A percentile compares a stretch with the other conserved stretches of the same genome.
Conservation (phyloP, 2,113 vertebrate species). For the Raphicerus campestris region DNA sequence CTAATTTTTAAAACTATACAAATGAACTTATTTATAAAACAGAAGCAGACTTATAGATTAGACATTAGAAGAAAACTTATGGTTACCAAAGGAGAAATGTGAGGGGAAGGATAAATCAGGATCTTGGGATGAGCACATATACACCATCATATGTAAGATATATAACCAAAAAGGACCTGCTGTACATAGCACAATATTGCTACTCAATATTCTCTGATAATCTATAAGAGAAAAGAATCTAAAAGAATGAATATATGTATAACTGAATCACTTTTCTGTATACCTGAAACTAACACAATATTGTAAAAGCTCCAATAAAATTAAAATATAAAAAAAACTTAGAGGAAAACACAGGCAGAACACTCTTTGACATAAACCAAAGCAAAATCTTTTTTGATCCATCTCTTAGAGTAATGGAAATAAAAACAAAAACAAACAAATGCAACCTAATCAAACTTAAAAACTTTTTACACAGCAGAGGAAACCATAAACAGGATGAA, state of each 20-base stretch:
- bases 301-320: neutral
- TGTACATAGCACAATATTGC: neutral
- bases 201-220: neutral
- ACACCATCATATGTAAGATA: neutral
- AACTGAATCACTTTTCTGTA: neutral
- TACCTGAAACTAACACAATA: neutral
- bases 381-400: neutral
- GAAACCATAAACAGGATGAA: neutral
- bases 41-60: neutral
- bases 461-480: neutral
- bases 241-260: neutral
- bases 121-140: neutral
- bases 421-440: neutral
- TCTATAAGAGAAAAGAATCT: neutral
- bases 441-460: neutral
- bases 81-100: neutral
- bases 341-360: neutral
- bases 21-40: neutral
- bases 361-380: neutral
- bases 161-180: neutral
- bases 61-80: neutral
- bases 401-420: neutral
- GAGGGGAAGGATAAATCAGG: neutral
- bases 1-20: neutral
- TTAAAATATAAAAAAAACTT: neutral